Evolutionary conservation across 2,113 vertebrate genomes (phyloP), one percentile per base, ranked within the genome.

Genomic region (Polyodon spathula): DNA sequence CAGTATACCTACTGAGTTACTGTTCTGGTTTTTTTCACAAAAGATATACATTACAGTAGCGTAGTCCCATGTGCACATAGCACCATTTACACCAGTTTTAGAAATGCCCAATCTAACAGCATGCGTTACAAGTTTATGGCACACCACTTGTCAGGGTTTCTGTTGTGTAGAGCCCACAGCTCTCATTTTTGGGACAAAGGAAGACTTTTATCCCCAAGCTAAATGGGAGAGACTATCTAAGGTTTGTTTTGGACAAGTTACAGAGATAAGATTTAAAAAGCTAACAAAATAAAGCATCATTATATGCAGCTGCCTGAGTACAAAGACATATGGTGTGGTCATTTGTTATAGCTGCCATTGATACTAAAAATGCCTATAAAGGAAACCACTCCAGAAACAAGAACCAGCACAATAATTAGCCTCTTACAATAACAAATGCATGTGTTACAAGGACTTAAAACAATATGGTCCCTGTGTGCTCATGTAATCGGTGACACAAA

Each of bases 81-180:
- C 9, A 40, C 37, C 40, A 39, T 8, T 16, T 40, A 58, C 39
- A 58, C 16, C 37, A 58, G 40, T 27, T 37, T 46, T 10, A 38
- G 58, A 44, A 37, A 16, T 41, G 59, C 40, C 54, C 60, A 59
- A 41, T 9, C 69, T 59, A 62, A 57, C 1, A 63, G 37, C 37
- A 38, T 71, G 63, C 53, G 52, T 56, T 57, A 63, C n/a, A 68
- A 56, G 1, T 16, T n/a, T n/a, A n/a, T n/a, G n/a, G n/a, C n/a
- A n/a, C n/a, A n/a, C n/a, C 27, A 27, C 27, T 27, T 1, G 15
- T 40, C 41, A 69, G 27, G 38, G 2, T 68, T 58, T 43, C 40
- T 37, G 64, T 57, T 38, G 61, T 66, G 9, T n/a, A 42, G 5
- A 70, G 43, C 50, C 60, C 42, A 46, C 50, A 9, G 51, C 27